Evolutionary conservation across 1,140 invertebrate species (phyloP), one percentile per base, ranked within the genome.

Genomic region (Drosophila auraria): DNA sequence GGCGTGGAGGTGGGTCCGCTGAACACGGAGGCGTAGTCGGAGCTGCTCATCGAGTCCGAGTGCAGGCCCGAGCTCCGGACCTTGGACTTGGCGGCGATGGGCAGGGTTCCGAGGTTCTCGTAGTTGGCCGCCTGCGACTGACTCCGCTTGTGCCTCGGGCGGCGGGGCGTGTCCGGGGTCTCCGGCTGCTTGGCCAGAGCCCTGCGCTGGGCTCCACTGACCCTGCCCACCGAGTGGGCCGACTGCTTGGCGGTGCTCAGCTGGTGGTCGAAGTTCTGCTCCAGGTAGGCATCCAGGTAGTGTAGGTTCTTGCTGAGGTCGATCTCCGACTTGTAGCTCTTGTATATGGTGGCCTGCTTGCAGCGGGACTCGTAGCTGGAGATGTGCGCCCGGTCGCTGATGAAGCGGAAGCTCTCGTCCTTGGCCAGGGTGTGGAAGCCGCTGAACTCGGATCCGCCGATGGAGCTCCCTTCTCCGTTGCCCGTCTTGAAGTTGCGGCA

Each of bases 291-390:
- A 45, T 93, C 92, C 44, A 93, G 44, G 54, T 93, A 93, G 63
- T 93, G 87, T 15, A 93, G 65, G 62, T 93, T 93, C 61, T 92
- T 92, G 50, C 91, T 92, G 11, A 93, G 74, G 65, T 93, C 92
- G 6, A 93, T 91, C 75, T 93, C 92, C 1, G 92, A 93, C 47
- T 93, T 93, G 65, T 93, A 93, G 61, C 92, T 93, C 65, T 93
- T 93, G 44, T 93, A 93, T 49, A 92, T 83, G 30, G 87, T 91
- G 33, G 91, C 83, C 44, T 93, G 89, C 11, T 82, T 84, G 76
- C 91, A 92, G 12, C 81, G 73, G 0, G 86, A 87, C 38, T 92
- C 91, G 54, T 92, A 92, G 64, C 76, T 91, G 56, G 78, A 90
- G 33, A 92, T 92, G 58, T 91, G 76, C 0, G 79, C 73, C 1